Evolutionary conservation across 2,888 invertebrate genomes (phyloP).

Genomic region (Chelonus formosanus): DNA sequence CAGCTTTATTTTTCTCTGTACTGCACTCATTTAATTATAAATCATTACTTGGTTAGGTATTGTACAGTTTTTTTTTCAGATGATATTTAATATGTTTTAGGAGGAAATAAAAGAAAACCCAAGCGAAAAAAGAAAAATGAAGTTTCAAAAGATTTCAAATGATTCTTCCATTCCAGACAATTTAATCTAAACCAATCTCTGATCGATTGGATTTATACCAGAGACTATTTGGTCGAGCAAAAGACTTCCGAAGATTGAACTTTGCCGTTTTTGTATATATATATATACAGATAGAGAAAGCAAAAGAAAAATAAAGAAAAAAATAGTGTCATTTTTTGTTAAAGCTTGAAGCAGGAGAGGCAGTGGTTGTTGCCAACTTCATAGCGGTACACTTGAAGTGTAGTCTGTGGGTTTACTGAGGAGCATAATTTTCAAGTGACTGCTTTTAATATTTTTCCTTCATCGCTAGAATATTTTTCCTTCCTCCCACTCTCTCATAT

Average conservation of each 20-base stretch:
- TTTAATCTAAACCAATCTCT: constrained; percentile 25
- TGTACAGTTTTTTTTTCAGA: too few species aligned
- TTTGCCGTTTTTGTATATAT: constrained; percentile 6
- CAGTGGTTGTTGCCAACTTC: constrained; percentile 16
- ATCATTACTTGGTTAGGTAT: too few species aligned
- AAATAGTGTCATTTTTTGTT: constrained; percentile 1
- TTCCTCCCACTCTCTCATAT: constrained; percentile 18
- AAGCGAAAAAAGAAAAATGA: constrained; percentile 1
- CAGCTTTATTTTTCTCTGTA: too few species aligned
- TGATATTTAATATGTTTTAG: too few species aligned
- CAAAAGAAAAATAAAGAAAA: neutral
- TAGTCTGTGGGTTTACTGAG: constrained; percentile 1
- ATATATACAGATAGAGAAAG: neutral
- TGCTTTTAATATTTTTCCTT: constrained; percentile 17
- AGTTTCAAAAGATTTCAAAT: constrained; percentile 9
- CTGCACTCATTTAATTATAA: too few species aligned
- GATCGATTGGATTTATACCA: constrained; percentile 19
- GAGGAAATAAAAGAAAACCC: neutral
- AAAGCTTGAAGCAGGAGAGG: neutral
- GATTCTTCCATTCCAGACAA: constrained; percentile 23
- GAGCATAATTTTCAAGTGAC: neutral
- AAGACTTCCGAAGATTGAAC: constrained; percentile 24
- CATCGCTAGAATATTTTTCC: constrained; percentile 20
- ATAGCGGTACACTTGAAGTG: neutral
- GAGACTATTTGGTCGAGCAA: constrained; percentile 17